These are phyloP conservation scores for Eupristina koningsbergeri DNA, from an alignment of 1,140 invertebrate species.

Conservation along the genomic window DNA sequence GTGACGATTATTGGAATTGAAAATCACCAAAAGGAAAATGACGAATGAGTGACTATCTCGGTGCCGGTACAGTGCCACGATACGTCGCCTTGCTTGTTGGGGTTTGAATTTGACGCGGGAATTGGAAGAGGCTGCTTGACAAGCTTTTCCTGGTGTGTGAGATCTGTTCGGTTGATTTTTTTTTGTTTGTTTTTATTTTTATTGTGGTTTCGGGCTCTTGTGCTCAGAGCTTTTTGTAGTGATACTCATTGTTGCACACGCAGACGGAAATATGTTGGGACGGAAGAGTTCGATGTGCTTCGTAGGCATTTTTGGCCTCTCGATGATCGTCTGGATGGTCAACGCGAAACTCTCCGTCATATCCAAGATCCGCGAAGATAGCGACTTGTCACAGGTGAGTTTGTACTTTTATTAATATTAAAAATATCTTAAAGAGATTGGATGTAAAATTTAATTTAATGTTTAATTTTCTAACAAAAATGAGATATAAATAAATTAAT, in stretches of 20 bases:
- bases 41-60: not conserved
- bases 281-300: slow-evolving; percentile 27
- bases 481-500: too few species aligned
- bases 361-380: slow-evolving; percentile 67
- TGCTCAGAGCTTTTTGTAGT: too few species aligned
- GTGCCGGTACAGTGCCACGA: not conserved
- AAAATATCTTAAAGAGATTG: too few species aligned
- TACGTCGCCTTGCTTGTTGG: not conserved
- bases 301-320: slow-evolving; percentile 19
- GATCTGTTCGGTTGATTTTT: too few species aligned
- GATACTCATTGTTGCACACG: not conserved
- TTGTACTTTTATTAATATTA: not conserved
- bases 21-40: not conserved
- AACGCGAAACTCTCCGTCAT: slow-evolving; percentile 63
- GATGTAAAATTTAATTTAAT: too few species aligned
- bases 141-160: not conserved
- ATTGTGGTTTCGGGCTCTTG: too few species aligned
- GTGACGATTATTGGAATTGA: too few species aligned
- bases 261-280: slow-evolving; percentile 5
- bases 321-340: not conserved
- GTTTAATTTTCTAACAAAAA: too few species aligned
- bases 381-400: slow-evolving; percentile 69
- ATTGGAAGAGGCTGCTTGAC: not conserved
- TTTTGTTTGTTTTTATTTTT: too few species aligned
- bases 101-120: not conserved